Evolutionary conservation across 2,113 vertebrate species (phyloP).

Genomic region (Phocoena sinus): DNA sequence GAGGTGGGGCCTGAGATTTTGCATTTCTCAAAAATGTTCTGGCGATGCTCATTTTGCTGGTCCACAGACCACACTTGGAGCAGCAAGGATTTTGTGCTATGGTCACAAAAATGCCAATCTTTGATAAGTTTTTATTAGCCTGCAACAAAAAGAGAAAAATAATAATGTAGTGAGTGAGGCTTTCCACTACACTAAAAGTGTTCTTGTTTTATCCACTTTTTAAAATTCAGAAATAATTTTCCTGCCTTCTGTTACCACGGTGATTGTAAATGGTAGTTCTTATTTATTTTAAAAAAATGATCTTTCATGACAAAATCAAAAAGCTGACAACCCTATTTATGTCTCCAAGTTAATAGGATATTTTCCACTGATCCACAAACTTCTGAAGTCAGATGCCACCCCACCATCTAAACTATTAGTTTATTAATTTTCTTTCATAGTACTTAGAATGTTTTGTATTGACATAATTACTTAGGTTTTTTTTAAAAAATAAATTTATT

Average conservation of each 20-base stretch:
- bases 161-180: background rate
- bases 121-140: background rate
- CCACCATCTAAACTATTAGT: background rate
- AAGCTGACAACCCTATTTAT: background rate
- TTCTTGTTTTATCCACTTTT: background rate
- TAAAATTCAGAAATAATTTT: slow-evolving; percentile 25
- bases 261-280: slow-evolving; percentile 29
- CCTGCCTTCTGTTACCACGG: background rate
- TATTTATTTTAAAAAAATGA: background rate
- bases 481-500: too few species aligned
- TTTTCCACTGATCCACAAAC: background rate
- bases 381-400: background rate
- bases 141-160: background rate
- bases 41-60: background rate
- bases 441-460: background rate
- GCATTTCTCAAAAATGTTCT: background rate
- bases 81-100: background rate
- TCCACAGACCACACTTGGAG: background rate
- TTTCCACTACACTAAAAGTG: background rate
- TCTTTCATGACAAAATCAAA: slow-evolving; percentile 18
- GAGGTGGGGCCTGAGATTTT: background rate
- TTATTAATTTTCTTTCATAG: background rate
- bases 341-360: background rate
- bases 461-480: background rate
- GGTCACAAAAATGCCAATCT: background rate